Conservation (phyloP, 2,888 invertebrate species). For the Chelonus formosanus region DNA sequence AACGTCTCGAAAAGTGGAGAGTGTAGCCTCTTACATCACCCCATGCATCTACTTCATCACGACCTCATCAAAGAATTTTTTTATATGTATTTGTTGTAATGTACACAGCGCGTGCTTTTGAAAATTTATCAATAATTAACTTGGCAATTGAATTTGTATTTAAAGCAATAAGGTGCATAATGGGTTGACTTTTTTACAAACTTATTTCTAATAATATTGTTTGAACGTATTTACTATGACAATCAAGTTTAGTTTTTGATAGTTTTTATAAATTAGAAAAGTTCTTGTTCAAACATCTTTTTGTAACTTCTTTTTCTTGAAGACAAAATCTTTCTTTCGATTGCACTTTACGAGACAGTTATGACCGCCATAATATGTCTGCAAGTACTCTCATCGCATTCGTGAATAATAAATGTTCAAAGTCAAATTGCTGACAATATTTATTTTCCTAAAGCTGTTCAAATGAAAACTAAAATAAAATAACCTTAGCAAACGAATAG, state of each 20-base stretch:
- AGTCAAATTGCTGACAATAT: neutral
- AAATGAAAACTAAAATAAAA: no score
- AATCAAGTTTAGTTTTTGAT: neutral
- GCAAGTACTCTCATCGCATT: neutral
- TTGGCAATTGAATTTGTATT: neutral
- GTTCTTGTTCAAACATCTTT: neutral
- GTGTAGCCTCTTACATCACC: neutral
- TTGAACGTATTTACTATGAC: neutral
- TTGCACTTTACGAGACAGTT: conserved; percentile 49
- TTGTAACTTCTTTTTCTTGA: conserved; percentile 1
- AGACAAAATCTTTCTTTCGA: conserved; percentile 39
- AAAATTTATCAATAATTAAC: no score
- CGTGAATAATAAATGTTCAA: neutral
- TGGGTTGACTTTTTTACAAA: no score
- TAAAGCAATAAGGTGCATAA: no score
- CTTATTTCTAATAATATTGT: no score
- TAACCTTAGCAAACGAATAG: no score
- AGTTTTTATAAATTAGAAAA: neutral
- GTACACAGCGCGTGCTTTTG: neutral
- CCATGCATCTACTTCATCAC: conserved; percentile 34
- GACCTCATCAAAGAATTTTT: conserved; percentile 16
- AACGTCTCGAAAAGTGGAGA: neutral
- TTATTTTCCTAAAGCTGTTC: no score
- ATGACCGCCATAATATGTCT: conserved; percentile 29
- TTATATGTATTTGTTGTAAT: neutral